phyloP scores from a whole-genome alignment of 2,888 invertebrate genomes.

The Holacanthella duospinosa region DNA sequence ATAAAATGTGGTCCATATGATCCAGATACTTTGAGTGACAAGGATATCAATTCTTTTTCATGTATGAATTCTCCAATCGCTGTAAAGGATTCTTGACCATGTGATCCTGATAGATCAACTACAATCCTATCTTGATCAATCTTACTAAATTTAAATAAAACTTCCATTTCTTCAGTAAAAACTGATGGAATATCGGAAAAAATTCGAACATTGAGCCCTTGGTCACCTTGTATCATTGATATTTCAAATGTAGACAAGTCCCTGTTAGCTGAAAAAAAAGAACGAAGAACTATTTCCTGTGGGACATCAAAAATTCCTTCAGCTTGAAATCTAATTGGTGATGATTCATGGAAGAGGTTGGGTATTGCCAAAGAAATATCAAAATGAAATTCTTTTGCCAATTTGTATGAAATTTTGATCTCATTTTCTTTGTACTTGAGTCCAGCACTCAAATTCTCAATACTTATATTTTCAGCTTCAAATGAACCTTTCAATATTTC shows the following conservation, averaged over 20 bases:
- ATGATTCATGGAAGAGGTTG: slow-evolving; percentile 5
- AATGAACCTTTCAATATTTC: slow-evolving; percentile 12
- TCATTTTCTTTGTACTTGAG: slow-evolving; percentile 19
- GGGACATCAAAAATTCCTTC: slow-evolving; percentile 12
- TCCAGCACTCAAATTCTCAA: slow-evolving; percentile 19
- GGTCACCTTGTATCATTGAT: not conserved
- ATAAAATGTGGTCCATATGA: slow-evolving; percentile 14
- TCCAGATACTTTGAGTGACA: slow-evolving; percentile 12
- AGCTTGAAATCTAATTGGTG: slow-evolving; percentile 10
- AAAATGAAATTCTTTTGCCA: slow-evolving; percentile 8
- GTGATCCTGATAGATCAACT: slow-evolving; percentile 11
- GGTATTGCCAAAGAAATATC: slow-evolving; percentile 11
- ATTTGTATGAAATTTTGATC: slow-evolving; percentile 12
- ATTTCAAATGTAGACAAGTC: slow-evolving; percentile 9
- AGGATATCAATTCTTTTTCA: not conserved
- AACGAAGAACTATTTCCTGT: slow-evolving; percentile 6
- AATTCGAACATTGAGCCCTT: not conserved
- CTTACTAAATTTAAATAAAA: slow-evolving; percentile 17
- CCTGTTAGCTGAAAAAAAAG: slow-evolving; percentile 8
- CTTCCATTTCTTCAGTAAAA: not conserved
- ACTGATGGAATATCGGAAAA: not conserved
- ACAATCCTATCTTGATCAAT: not conserved
- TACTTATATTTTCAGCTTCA: slow-evolving; percentile 3
- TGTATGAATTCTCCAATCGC: slow-evolving; percentile 18
- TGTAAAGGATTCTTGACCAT: slow-evolving; percentile 17